Conservation (phyloP, 1,140 invertebrate species). For the Diachasma alloeum region DNA sequence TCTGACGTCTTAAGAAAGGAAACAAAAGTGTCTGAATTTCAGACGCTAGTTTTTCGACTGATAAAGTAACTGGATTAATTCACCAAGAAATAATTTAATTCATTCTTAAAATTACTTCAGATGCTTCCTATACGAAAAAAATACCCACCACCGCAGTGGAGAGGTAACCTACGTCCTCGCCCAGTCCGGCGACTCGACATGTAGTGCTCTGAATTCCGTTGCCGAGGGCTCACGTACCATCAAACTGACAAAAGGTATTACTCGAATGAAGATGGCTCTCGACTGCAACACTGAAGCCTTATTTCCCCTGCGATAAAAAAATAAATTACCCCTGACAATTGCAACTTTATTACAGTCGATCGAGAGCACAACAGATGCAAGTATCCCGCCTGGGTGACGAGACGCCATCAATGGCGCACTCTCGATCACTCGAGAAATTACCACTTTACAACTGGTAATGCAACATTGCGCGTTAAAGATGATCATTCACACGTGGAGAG, state of each 20-base stretch:
- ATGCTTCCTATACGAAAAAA: slow-evolving; percentile 72
- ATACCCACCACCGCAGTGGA: slow-evolving; percentile 43
- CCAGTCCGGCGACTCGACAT: slow-evolving; percentile 71
- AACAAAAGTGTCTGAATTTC: too few species aligned
- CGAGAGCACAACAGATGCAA: slow-evolving; percentile 64
- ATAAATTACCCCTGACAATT: not conserved
- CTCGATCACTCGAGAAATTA: slow-evolving; percentile 67
- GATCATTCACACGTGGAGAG: slow-evolving; percentile 55
- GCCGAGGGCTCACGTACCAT: slow-evolving; percentile 70
- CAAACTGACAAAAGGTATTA: slow-evolving; percentile 68
- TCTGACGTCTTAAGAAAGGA: too few species aligned
- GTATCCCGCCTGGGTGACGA: slow-evolving; percentile 68
- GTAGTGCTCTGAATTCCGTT: slow-evolving; percentile 68
- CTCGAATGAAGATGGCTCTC: not conserved
- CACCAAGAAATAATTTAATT: too few species aligned
- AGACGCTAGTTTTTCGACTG: too few species aligned
- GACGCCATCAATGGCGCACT: slow-evolving; percentile 69
- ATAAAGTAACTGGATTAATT: too few species aligned
- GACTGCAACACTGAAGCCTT: too few species aligned
- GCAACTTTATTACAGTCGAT: slow-evolving; percentile 49
- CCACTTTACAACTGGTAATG: slow-evolving; percentile 67
- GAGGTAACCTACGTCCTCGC: slow-evolving; percentile 65
- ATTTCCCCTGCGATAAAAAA: too few species aligned
- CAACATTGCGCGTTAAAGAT: slow-evolving; percentile 59
- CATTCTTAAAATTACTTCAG: slow-evolving; percentile 62